Conservation (phyloP, 2,113 vertebrate species). For the Chionodraco myersi region DNA sequence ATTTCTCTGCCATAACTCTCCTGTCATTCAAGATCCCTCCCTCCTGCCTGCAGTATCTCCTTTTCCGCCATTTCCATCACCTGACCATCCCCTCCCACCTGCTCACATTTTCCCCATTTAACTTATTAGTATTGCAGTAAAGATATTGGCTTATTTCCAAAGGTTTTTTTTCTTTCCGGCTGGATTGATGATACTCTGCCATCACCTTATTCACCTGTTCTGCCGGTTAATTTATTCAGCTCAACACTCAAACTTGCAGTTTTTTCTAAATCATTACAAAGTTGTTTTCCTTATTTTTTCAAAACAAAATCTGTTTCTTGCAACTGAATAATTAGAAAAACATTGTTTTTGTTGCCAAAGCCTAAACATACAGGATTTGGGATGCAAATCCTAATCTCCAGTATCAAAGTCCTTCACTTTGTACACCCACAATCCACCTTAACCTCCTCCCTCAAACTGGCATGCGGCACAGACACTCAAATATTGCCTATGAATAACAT, state of each 20-base stretch:
- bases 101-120: background rate
- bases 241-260: background rate
- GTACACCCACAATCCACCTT: background rate
- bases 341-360: background rate
- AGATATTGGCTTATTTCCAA: background rate
- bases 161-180: background rate
- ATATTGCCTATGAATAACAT: background rate
- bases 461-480: background rate
- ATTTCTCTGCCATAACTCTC: background rate
- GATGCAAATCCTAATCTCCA: background rate
- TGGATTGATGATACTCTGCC: background rate
- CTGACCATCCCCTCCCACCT: background rate
- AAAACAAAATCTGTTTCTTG: background rate
- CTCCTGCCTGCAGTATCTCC: background rate
- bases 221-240: background rate
- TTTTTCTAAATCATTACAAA: background rate
- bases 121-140: too few relatives aligned
- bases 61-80: background rate
- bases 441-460: background rate
- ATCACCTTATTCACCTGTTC: background rate
- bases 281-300: background rate
- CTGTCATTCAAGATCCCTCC: background rate
- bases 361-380: background rate
- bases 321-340: background rate
- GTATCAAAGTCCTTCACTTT: background rate